Evolutionary conservation across 2,797 vertebrate species (phyloP).

Genomic region (Molothrus aeneus): DNA sequence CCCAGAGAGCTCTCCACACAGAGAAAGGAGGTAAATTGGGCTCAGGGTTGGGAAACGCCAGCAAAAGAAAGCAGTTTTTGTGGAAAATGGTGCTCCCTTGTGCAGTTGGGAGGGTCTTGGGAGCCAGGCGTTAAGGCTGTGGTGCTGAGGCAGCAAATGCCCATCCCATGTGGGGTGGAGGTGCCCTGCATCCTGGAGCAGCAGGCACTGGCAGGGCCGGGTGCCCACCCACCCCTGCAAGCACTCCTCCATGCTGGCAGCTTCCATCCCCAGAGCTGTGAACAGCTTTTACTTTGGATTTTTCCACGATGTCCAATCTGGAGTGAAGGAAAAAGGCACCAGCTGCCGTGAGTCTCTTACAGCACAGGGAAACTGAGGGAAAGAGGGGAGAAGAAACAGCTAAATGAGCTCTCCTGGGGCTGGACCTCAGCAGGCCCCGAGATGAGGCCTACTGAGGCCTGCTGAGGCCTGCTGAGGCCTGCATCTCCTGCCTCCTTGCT

Average conservation of each 20-base stretch:
- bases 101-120: background rate
- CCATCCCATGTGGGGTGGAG: background rate
- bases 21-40: background rate
- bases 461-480: too few relatives aligned
- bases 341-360: background rate
- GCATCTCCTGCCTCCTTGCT: background rate
- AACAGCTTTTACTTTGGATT: background rate
- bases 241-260: background rate
- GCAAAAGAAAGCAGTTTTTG: background rate
- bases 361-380: background rate
- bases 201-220: background rate
- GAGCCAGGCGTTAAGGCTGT: rapidly evolving
- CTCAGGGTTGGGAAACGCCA: background rate
- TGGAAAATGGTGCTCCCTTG: background rate
- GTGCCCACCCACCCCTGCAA: background rate
- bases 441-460: too few relatives aligned
- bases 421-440: too few relatives aligned
- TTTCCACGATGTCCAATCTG: background rate
- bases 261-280: background rate
- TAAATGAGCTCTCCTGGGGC: background rate
- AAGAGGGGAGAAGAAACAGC: background rate
- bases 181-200: background rate
- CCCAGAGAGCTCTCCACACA: background rate
- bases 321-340: background rate
- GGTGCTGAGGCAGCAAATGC: background rate